Percentiles rank a stretch among this genome's conserved stretches.
Conservation (phyloP, 2,113 vertebrate genomes). For the Rhinoptilus africanus region DNA sequence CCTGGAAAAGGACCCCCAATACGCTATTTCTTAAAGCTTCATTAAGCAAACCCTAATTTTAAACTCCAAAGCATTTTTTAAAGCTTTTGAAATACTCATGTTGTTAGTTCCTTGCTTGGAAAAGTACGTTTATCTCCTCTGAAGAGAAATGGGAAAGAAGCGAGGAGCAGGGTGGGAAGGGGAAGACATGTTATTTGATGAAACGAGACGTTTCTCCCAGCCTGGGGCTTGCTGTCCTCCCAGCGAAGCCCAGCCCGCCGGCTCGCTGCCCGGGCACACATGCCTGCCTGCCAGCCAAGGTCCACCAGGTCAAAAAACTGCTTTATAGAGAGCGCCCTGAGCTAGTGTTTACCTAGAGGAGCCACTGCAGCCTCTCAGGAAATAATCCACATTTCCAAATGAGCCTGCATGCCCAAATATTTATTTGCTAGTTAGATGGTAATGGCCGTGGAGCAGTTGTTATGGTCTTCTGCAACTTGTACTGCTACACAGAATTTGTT, state of each 20-base stretch:
- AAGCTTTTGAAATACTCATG: background rate
- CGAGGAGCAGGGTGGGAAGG: background rate
- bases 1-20: background rate
- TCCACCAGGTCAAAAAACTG: slow-evolving; percentile 38
- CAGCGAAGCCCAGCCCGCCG: background rate
- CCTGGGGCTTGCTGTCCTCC: background rate
- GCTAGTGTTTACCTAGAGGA: slow-evolving; percentile 40
- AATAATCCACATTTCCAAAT: slow-evolving; percentile 12
- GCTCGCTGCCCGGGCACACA: background rate
- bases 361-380: slow-evolving; percentile 11
- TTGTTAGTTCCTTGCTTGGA: background rate
- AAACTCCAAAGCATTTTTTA: background rate
- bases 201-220: background rate
- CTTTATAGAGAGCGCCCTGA: background rate
- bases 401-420: background rate
- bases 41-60: background rate
- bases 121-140: background rate
- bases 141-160: background rate
- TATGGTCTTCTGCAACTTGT: background rate
- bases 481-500: background rate
- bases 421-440: slow-evolving; percentile 44
- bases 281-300: slow-evolving; percentile 41
- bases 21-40: background rate
- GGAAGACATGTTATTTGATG: background rate
- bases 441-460: slow-evolving; percentile 11